Evolutionary conservation across 1,140 invertebrate genomes (phyloP), one percentile per base, ranked within the genome.

Genomic region (Sipha flava): DNA sequence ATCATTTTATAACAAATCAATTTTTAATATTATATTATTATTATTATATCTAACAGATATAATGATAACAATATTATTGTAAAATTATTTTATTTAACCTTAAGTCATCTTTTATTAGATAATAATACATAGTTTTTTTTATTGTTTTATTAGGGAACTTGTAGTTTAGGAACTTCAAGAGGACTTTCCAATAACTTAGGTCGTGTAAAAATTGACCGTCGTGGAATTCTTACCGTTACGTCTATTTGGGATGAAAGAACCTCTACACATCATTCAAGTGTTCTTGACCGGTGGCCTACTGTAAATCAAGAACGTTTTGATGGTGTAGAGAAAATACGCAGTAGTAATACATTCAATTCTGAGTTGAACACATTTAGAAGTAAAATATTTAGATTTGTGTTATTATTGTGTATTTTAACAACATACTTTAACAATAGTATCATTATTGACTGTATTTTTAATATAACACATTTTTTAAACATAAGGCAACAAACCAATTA

Each of bases 361-460:
- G 52, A 57, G 4, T n/a, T 77, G 10, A 77, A 77, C 29, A 77
- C 73, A 37, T 77, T 77, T 54, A 77, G 73, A 59, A 77, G 73
- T 77, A 77, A 77, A 26, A 16, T 6, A 40, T 23, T 37, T 57
- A 26, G 10, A 40, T 54, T 37, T 29, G n/a, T 37, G 10, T n/a
- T n/a, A n/a, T 16, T 31, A 7, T 72, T 49, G 21, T 10, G 2
- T 66, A 7, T 0, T 16, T 52, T 31, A 2, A n/a, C n/a, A n/a
- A n/a, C n/a, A n/a, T n/a, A n/a, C n/a, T n/a, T n/a, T n/a, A n/a
- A n/a, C n/a, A n/a, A n/a, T n/a, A n/a, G n/a, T n/a, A n/a, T n/a
- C n/a, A n/a, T 40, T 54, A 52, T 23, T 57, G 9, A 54, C 3
- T 45, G n/a, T 57, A 0, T 77, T 1, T 77, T 40, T 77, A n/a